Evolutionary conservation across 2,888 invertebrate species (phyloP), one percentile per base, ranked within the genome.

Genomic region (Nudaria mundana): DNA sequence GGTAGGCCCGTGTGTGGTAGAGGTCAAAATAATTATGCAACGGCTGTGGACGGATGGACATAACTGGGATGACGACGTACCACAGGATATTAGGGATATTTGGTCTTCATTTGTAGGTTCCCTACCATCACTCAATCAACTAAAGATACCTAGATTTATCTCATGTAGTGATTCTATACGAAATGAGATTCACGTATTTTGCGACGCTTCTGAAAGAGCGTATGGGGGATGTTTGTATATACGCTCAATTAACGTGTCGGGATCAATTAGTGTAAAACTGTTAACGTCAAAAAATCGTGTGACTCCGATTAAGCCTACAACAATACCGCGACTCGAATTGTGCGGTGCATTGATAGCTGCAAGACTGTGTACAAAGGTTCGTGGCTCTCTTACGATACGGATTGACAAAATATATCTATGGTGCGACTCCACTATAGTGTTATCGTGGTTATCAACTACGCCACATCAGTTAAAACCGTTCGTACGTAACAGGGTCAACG

Each of bases 61-160:
- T 0, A 30, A 13, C 7, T 37, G 37, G 37, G 37, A 37, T 7
- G 37, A 37, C 10, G 14, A 8, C 12, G 35, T 36, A 10, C 26
- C 26, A 2, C 12, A 13, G 3, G 20, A 28, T 35, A 35, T 35
- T 18, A 4, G n/a, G 8, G 8, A n/a, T 28, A 12, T 3, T 20
- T 35, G 35, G 22, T 5, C 4, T 18, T 4, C 3, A 18, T 18
- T 18, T 5, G 18, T 18, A 5, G 5, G 5, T 5, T 4, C 18
- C 5, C 18, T 18, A 4, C 5, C 18, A 18, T 5, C 3, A 4
- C 5, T 18, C 4, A 5, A 18, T 18, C 3, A 18, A 5, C 5
- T 18, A 18, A 3, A 5, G 3, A 18, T 18, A 18, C 18, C 18
- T 4, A 3, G 18, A 4, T 5, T 3, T 4, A 5, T 5, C 5